phyloP scores from a whole-genome alignment of 2,797 vertebrate genomes.

The Dendrocincla fuliginosa region DNA sequence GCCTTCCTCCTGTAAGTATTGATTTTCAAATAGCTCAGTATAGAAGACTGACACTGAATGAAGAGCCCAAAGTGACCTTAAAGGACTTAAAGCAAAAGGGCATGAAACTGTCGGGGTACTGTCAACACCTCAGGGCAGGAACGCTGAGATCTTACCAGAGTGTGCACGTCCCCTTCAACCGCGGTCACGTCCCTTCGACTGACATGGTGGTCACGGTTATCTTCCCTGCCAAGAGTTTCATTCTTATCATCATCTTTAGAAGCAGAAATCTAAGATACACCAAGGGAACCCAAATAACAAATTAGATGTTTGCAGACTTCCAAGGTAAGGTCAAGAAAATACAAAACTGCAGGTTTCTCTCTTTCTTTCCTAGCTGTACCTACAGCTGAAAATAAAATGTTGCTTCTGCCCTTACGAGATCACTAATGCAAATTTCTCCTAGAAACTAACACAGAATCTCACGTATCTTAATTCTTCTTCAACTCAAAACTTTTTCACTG shows the following conservation, averaged over 20 bases:
- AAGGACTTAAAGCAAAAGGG: not conserved
- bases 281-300: not conserved
- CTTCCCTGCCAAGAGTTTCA: conserved; percentile 65
- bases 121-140: not conserved
- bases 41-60: not conserved
- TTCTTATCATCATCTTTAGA: conserved; percentile 78
- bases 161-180: conserved; percentile 81
- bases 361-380: not conserved
- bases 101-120: not conserved
- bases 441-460: not conserved
- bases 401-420: not conserved
- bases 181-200: conserved; percentile 77
- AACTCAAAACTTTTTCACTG: not conserved
- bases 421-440: not conserved
- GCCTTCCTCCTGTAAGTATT: not conserved
- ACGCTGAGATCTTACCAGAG: conserved; percentile 78
- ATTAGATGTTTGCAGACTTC: not conserved
- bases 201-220: conserved; percentile 69
- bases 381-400: not conserved
- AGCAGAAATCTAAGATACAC: conserved; percentile 60
- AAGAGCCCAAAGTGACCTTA: not conserved
- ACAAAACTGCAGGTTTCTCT: not conserved
- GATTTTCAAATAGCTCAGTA: not conserved
- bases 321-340: not conserved
- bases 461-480: not conserved